Conservation (phyloP, 2,113 vertebrate species). For the Colius striatus region DNA sequence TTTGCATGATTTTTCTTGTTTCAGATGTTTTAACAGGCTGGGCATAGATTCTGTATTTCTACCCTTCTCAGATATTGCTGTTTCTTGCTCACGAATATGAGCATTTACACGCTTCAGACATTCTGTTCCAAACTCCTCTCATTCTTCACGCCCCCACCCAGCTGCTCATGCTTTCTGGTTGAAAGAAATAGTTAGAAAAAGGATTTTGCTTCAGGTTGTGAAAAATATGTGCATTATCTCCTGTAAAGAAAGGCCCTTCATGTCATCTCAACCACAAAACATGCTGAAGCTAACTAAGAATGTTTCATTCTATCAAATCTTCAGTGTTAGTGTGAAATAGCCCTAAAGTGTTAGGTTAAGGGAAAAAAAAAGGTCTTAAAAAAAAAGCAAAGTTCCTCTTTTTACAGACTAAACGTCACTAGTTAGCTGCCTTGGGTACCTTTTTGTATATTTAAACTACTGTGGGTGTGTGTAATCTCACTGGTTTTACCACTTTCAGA, state of each 20-base stretch:
- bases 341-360: background rate
- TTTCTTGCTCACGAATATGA: background rate
- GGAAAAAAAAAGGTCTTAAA: background rate
- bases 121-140: conserved; percentile 17
- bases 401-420: background rate
- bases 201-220: background rate
- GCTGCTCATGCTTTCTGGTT: conserved; percentile 26
- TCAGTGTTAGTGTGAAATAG: background rate
- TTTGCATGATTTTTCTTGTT: background rate
- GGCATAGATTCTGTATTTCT: background rate
- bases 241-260: background rate
- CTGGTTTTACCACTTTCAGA: background rate
- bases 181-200: background rate
- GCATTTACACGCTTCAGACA: background rate
- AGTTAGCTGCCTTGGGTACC: background rate
- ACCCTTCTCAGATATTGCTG: background rate
- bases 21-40: background rate
- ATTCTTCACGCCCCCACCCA: conserved; percentile 26
- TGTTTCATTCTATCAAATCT: background rate
- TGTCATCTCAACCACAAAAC: background rate
- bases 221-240: background rate
- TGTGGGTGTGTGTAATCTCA: background rate
- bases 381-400: background rate
- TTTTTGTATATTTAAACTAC: background rate
- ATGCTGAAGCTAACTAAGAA: background rate